These are phyloP conservation scores for Drosophila orena DNA, from an alignment of 1,140 invertebrate species.

Conservation along the genomic window DNA sequence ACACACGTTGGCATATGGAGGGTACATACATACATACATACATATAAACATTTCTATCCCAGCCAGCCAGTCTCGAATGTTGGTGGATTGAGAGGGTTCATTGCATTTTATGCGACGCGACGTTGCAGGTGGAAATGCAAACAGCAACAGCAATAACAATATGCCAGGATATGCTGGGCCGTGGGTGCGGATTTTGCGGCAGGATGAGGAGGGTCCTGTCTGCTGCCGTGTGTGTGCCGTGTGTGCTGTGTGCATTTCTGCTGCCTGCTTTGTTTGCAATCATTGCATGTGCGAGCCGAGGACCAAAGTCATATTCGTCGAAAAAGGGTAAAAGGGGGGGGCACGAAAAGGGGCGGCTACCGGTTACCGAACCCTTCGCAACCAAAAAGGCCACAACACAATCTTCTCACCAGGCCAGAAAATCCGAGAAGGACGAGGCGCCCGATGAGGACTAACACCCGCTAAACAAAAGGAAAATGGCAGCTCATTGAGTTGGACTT, in stretches of 20 bases:
- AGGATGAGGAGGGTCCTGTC: neutral
- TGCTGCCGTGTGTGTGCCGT: constrained; percentile 1
- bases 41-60: constrained; percentile 41
- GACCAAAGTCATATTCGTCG: constrained; percentile 22
- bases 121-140: constrained; percentile 78
- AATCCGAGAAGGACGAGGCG: neutral
- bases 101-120: constrained; percentile 79
- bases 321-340: neutral
- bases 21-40: constrained; percentile 1
- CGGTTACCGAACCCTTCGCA: constrained; percentile 58
- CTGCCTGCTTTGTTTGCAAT: constrained; percentile 62
- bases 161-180: constrained; percentile 39
- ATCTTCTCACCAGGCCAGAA: constrained; percentile 67
- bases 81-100: constrained; percentile 60
- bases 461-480: constrained; percentile 68
- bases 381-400: constrained; percentile 79
- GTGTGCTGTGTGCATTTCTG: constrained; percentile 25
- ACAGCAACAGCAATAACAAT: constrained; percentile 61
- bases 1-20: neutral
- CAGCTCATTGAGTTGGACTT: constrained; percentile 72
- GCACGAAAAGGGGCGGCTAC: neutral
- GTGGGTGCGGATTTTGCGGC: constrained; percentile 1
- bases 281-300: constrained; percentile 53
- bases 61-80: constrained; percentile 53
- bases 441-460: constrained; percentile 38